These are phyloP conservation scores for Mastomys coucha DNA, from an alignment of 2,113 vertebrate genomes.

Conservation along the genomic window DNA sequence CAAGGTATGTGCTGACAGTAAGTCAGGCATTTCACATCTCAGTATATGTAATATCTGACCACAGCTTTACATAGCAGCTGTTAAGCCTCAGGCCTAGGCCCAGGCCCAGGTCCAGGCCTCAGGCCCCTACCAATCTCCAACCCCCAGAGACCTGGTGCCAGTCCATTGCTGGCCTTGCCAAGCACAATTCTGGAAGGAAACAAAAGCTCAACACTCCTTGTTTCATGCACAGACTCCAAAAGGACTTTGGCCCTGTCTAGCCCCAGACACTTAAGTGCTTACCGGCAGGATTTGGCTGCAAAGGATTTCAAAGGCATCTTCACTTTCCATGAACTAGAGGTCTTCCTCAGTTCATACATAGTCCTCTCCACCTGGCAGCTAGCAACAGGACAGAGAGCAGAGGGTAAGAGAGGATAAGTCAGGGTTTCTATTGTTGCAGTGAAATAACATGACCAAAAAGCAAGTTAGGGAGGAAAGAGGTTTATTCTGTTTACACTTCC, in stretches of 20 bases:
- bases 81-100: background rate
- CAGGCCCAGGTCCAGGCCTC: background rate
- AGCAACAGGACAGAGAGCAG: background rate
- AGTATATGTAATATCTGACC: background rate
- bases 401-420: background rate
- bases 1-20: background rate
- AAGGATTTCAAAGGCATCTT: background rate
- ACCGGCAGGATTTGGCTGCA: background rate
- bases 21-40: background rate
- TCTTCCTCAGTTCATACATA: background rate
- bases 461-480: no score
- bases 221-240: background rate
- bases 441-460: no score
- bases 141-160: background rate
- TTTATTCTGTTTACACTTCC: no score
- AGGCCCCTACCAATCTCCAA: background rate
- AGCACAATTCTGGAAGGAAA: background rate
- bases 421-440: no score
- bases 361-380: background rate
- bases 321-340: background rate
- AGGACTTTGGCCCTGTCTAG: no score
- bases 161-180: background rate
- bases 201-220: background rate
- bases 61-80: background rate
- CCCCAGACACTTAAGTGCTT: background rate